Base-by-base conservation (phyloP, 2,888 invertebrate species). In the Pristionchus japonicus region DNA sequence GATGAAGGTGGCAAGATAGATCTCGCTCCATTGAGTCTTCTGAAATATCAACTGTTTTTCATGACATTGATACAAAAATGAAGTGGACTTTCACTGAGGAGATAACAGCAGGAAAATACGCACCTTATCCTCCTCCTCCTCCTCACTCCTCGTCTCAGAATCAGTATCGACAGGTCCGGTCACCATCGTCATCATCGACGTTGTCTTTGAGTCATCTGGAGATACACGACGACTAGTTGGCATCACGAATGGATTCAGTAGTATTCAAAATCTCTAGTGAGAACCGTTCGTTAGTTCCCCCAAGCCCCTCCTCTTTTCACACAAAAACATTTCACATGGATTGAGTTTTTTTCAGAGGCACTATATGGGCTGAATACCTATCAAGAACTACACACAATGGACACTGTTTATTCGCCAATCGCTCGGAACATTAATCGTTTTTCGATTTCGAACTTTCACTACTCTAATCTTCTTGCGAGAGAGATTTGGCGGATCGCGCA, bases 21-120 rank as follows among this genome's bases (percentile, higher is more conserved):
- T 87, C 27, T 52, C 87, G 34, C 43, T 77, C 87, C 87, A 87
- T 27, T 87, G 31, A 17, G 87, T 87, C 31, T 87, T 86, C 86
- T 86, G 40, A 52, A 61, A 64, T 13, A 11, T 67, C 27, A n/a
- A n/a, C n/a, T n/a, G n/a, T n/a, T n/a, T n/a, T n/a, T n/a, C n/a
- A n/a, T n/a, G n/a, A n/a, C n/a, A n/a, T n/a, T 1, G 40, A 31
- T 13, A 3, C 2, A 74, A 34, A 23, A 37, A 7, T 31, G 7
- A 20, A 74, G 15, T 17, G 11, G 7, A 3, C 37, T 9, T 37
- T 37, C 27, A 3, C 2, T 37, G 74, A 34, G 37, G 7, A 6
- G 3, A 67, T 34, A 52, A 52, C 15, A 17, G 4, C 3, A 52
- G 9, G 57, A 57, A 57, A 20, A 40, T 20, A 17, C 70, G 1